Base-by-base conservation (phyloP, 2,113 vertebrate species). In the Callospermophilus lateralis region DNA sequence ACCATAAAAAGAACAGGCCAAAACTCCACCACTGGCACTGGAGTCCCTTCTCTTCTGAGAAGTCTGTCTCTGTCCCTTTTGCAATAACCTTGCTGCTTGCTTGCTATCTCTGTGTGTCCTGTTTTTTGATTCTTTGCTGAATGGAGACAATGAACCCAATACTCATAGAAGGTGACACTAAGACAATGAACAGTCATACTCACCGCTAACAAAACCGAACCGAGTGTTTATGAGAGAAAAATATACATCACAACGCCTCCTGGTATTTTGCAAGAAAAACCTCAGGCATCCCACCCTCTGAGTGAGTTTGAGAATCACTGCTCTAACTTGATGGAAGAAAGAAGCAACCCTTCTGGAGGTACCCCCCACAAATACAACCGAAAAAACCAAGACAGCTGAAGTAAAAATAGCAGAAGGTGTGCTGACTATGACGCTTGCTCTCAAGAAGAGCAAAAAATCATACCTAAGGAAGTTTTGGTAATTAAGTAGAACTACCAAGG, bases 351-450 rank as follows among this genome's bases (percentile, higher is more conserved):
- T 84, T 67, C 45, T 48, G 19, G 63, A 19, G 42, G 45, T 45
- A 7, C 28, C 15, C n/a, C 30, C 45, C 8, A 15, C 72, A n/a
- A 53, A 74, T 6, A 74, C 10, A 51, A 34, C 24, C 42, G 37
- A 79, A 34, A 51, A 80, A 78, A 74, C 58, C 0, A 39, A 19
- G 10, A 42, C 8, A 30, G 63, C 65, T 16, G 30, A 67, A 32
- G 5, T 72, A 6, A n/a, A n/a, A 42, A 22, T 7, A 53, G 68
- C 32, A 39, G 63, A 79, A 84, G 58, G 28, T 12, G 39, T 0
- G 24, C 0, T 48, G 20, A 48, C 28, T 11, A 0, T 8, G 39
- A 34, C 0, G 6, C 24, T 9, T 63, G 4, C 13, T 39, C 73
- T 51, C 34, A n/a, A 32, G 28, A 88, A 73, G 20, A 39, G 15